Evolutionary conservation across 1,140 invertebrate species (phyloP), one percentile per base, ranked within the genome.

Genomic region (Acromyrmex echinatior): DNA sequence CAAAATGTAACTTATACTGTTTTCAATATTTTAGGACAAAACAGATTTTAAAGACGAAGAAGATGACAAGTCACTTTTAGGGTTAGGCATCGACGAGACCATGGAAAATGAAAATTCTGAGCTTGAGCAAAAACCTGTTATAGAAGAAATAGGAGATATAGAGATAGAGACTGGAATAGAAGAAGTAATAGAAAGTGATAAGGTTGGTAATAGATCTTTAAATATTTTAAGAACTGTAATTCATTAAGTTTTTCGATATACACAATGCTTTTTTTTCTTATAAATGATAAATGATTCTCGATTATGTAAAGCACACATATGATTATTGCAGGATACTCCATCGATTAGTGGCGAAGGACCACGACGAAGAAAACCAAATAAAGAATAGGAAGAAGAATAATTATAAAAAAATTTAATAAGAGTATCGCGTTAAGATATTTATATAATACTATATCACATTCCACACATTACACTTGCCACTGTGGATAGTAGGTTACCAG

Each of bases 11-110:
- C 70, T 60, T 14, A 49, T 51, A 31, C 70, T 10, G 35, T 2
- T 21, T 63, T 31, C 21, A 63, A 84, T 21, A 53, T 76, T 93
- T 95, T 62, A 96, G 95, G 77, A 97, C 96, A 95, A 97, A 97
- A 94, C 97, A 68, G 91, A 94, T 53, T 65, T 80, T 49, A 92
- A 94, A 71, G 92, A 93, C 31, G 94, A 95, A 21, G 95, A 94
- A 4, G 95, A 45, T 45, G 39, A 96, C 70, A 93, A 91, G 31
- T 65, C 88, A 25, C 53, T 68, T 63, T 86, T 88, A 60, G 60
- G 77, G 3, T 35, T 65, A 45, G 35, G 84, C 89, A n/a, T 25
- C 21, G 21, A 10, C 1, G 73, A 86, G 6, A 28, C 31, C 71
- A 78, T 84, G 35, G 63, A 88, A 53, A 79, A 28, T 14, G 14